Conservation (phyloP, 1,140 invertebrate species). For the Hylaeus volcanicus region DNA sequence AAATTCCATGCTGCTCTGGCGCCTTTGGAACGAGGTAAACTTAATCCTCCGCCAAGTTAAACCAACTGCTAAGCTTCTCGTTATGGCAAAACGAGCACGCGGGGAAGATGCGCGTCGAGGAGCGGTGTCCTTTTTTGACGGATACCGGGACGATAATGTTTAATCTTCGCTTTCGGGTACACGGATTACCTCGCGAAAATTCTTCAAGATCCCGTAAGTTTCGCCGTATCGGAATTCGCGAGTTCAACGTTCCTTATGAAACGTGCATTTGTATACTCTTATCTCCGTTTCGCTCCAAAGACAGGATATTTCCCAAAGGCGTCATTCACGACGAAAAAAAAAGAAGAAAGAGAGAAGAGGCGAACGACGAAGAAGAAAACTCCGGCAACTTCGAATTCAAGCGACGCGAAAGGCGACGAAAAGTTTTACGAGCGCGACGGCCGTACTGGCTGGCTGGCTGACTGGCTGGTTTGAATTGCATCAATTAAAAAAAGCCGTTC, state of each 20-base stretch:
- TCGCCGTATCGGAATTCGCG: background rate
- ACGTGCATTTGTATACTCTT: background rate
- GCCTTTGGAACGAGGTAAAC: constrained; percentile 67
- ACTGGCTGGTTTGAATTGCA: constrained; percentile 65
- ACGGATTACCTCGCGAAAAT: background rate
- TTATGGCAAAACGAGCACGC: constrained; percentile 57
- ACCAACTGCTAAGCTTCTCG: constrained; percentile 70
- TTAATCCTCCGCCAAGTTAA: constrained; percentile 70
- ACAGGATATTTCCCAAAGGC: constrained; percentile 51
- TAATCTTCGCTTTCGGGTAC: background rate
- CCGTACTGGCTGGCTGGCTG: constrained; percentile 35
- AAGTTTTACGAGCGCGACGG: constrained; percentile 68
- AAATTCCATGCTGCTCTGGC: constrained; percentile 66
- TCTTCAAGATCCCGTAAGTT: background rate
- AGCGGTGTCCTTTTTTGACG: constrained; percentile 9
- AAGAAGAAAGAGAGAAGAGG: background rate
- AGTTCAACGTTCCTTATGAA: background rate
- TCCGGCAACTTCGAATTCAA: constrained; percentile 51
- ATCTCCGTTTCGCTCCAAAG: constrained; percentile 17
- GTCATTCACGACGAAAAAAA: constrained; percentile 45
- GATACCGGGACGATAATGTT: constrained; percentile 6
- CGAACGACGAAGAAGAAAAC: constrained; percentile 9
- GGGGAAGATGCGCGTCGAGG: constrained; percentile 30
- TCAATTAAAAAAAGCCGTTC: constrained; percentile 71
- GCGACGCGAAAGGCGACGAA: constrained; percentile 55